A percentile compares a stretch with the other conserved stretches of the same genome.
Evolutionary conservation across 2,797 vertebrate species (phyloP).

Genomic region (Coregonus sp.): DNA sequence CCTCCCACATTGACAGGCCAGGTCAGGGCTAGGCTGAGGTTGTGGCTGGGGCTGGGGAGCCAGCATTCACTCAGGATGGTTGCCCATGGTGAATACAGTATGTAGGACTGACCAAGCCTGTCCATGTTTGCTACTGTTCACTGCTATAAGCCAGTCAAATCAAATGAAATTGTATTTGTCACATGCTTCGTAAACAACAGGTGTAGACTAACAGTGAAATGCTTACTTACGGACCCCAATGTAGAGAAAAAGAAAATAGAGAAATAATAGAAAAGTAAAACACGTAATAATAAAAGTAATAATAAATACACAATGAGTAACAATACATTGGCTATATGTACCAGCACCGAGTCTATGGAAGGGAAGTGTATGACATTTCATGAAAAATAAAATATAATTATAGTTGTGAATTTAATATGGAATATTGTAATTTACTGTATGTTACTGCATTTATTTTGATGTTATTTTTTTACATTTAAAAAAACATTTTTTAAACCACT

Average conservation of each 20-base stretch:
- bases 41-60: too few species aligned
- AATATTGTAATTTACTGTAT: background rate
- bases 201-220: too few species aligned
- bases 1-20: slow-evolving; percentile 47
- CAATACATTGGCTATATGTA: too few species aligned
- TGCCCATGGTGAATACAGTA: background rate
- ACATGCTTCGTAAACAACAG: too few species aligned
- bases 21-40: slow-evolving; percentile 25
- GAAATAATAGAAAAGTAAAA: too few species aligned
- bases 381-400: background rate
- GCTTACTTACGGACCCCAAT: too few species aligned
- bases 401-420: background rate
- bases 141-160: background rate
- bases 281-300: too few species aligned
- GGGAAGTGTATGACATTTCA: background rate
- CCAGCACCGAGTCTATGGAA: background rate
- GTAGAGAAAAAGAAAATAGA: too few species aligned
- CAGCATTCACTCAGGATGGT: slow-evolving; percentile 7
- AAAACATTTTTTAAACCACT: background rate
- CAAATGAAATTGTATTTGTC: too few species aligned
- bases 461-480: background rate
- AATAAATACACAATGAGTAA: too few species aligned
- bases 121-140: background rate
- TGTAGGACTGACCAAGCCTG: background rate
- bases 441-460: too few species aligned